Percentiles rank a stretch among this genome's conserved stretches.
phyloP scores from a whole-genome alignment of 2,888 invertebrate species.

The Drosophila hamatofila region DNA sequence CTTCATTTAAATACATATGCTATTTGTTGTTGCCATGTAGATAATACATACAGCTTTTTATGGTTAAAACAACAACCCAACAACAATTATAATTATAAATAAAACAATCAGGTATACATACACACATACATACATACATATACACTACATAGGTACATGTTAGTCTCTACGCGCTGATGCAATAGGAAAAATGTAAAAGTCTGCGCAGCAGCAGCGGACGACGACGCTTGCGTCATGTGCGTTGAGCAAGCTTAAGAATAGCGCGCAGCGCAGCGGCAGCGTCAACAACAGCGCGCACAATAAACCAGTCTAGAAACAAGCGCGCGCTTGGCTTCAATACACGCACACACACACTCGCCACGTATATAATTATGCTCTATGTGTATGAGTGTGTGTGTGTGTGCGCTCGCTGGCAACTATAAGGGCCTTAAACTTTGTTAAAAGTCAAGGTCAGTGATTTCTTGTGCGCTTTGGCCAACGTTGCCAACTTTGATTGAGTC shows the following conservation, averaged over 20 bases:
- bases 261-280: conserved; percentile 31
- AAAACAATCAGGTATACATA: conserved; percentile 22
- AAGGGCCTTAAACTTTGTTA: conserved; percentile 84
- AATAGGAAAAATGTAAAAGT: conserved; percentile 76
- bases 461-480: conserved; percentile 68
- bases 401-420: conserved; percentile 60
- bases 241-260: conserved; percentile 61
- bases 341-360: conserved; percentile 25
- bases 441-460: conserved; percentile 84
- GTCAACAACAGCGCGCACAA: conserved; percentile 44
- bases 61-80: conserved; percentile 45
- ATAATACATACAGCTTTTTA: conserved; percentile 17
- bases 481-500: conserved; percentile 74
- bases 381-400: conserved; percentile 8
- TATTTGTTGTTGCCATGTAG: conserved; percentile 38
- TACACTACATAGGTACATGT: neutral
- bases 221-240: conserved; percentile 78
- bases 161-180: conserved; percentile 60
- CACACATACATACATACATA: neutral
- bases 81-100: conserved; percentile 29
- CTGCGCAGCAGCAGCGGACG: conserved; percentile 59
- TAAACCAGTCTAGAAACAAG: conserved; percentile 74
- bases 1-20: conserved; percentile 37
- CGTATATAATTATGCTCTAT: conserved; percentile 52
- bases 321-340: conserved; percentile 61